These are phyloP conservation scores for Pachypanchax playfairii DNA, from an alignment of 2,113 vertebrate species.

Conservation along the genomic window DNA sequence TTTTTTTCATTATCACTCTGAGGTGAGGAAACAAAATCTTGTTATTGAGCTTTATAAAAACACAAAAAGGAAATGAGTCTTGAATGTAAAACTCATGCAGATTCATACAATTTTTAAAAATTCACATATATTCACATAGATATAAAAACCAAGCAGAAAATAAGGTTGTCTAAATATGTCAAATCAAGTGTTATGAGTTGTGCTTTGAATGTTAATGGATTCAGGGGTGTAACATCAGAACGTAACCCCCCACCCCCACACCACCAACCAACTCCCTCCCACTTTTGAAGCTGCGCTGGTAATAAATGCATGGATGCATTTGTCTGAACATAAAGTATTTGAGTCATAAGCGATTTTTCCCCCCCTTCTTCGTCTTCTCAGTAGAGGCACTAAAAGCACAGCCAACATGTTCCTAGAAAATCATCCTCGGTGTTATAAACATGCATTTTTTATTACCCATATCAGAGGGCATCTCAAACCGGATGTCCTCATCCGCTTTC, in stretches of 20 bases:
- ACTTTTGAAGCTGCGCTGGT: slow-evolving; percentile 8
- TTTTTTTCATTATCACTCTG: too few species aligned
- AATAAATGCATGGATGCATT: slow-evolving; percentile 6
- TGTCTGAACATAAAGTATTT: slow-evolving; percentile 8
- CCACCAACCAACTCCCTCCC: neutral
- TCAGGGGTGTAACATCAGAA: slow-evolving; percentile 1
- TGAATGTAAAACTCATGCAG: too few species aligned
- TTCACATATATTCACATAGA: neutral
- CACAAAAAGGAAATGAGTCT: too few species aligned
- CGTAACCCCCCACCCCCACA: too few species aligned
- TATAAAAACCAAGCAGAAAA: neutral
- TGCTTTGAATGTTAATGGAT: neutral
- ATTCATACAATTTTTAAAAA: neutral
- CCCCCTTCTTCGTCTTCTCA: neutral
- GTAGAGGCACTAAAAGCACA: slow-evolving; percentile 10
- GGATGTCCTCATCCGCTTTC: neutral
- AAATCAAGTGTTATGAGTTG: neutral
- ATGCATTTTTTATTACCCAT: slow-evolving; percentile 20
- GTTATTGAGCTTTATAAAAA: too few species aligned
- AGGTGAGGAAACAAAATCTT: too few species aligned
- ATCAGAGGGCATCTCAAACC: slow-evolving; percentile 12
- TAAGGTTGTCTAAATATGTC: neutral
- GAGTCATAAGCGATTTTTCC: neutral
- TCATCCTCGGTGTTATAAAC: slow-evolving; percentile 1
- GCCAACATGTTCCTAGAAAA: slow-evolving; percentile 13